phyloP scores from a whole-genome alignment of 2,797 vertebrate genomes.

The Ptychobarbus kaznakovi region DNA sequence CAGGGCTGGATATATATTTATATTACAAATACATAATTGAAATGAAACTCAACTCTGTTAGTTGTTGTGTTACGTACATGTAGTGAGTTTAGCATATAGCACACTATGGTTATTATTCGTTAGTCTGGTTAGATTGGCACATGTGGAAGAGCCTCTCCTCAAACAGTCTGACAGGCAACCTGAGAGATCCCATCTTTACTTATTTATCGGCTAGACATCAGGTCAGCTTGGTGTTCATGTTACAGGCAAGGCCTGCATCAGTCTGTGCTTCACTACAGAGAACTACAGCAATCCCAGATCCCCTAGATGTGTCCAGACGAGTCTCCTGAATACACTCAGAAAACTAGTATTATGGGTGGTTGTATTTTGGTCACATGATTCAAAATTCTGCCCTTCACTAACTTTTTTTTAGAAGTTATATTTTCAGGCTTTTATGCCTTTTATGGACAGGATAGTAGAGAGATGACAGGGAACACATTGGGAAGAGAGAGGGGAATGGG shows the following conservation, averaged over 20 bases:
- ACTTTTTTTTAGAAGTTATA: no score
- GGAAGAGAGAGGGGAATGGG: no score
- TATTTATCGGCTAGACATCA: slow-evolving; percentile 72
- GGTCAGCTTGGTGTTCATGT: slow-evolving; percentile 60
- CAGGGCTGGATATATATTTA: neutral
- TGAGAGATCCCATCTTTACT: slow-evolving; percentile 70
- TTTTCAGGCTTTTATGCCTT: no score
- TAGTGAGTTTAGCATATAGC: neutral
- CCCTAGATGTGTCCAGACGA: neutral
- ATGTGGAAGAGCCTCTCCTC: slow-evolving; percentile 19
- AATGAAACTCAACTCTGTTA: neutral
- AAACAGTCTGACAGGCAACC: slow-evolving; percentile 66
- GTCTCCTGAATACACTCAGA: neutral
- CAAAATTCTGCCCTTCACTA: neutral
- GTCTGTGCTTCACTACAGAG: neutral
- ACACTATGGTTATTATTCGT: neutral
- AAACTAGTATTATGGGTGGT: neutral
- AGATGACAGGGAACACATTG: no score
- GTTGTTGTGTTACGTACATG: neutral
- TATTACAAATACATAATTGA: slow-evolving; percentile 1
- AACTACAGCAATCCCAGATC: slow-evolving; percentile 26
- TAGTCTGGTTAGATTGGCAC: slow-evolving; percentile 2
- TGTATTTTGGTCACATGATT: neutral
- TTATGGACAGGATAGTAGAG: no score
- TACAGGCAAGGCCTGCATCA: slow-evolving; percentile 42